Conservation (phyloP, 2,113 vertebrate genomes). For the Pseudopipra pipra region DNA sequence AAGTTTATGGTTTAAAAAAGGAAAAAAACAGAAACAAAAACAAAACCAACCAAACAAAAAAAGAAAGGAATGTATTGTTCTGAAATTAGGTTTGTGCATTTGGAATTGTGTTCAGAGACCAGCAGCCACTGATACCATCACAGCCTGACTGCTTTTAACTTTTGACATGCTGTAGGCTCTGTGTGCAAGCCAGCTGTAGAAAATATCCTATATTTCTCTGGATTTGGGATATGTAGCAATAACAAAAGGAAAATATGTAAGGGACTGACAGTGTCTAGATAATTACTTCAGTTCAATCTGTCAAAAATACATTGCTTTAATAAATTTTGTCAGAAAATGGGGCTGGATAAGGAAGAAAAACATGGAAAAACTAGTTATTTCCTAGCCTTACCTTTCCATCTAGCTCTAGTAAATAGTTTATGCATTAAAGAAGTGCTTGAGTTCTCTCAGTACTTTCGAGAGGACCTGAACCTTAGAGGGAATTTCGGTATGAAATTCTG, state of each 20-base stretch:
- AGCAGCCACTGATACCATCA: not conserved
- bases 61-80: not conserved
- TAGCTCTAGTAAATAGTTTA: not conserved
- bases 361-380: not conserved
- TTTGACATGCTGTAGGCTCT: not conserved
- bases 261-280: not conserved
- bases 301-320: not conserved
- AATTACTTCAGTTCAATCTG: not conserved
- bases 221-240: not conserved
- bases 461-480: not conserved
- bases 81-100: constrained; percentile 29
- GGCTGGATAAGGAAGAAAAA: not conserved
- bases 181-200: not conserved
- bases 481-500: not conserved
- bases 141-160: not conserved
- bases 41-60: not conserved
- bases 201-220: not conserved
- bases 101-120: not conserved
- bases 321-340: not conserved
- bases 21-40: not conserved
- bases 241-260: not conserved
- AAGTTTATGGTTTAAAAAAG: constrained; percentile 5
- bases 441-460: not conserved
- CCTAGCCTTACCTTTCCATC: not conserved
- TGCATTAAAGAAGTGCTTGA: not conserved